Base-by-base conservation (phyloP, 2,888 invertebrate genomes). In the Dicyrtomina minuta region DNA sequence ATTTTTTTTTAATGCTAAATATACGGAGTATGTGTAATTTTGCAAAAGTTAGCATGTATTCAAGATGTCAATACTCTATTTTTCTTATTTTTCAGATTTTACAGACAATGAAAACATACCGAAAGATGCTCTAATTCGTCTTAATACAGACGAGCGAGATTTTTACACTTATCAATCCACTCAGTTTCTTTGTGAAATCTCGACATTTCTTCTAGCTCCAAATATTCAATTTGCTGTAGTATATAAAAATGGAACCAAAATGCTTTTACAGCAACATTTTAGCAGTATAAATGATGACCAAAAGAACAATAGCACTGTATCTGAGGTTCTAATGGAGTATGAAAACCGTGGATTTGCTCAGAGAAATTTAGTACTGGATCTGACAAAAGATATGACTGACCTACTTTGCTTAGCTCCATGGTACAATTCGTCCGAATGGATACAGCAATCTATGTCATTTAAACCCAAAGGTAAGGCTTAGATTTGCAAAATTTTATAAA, bases 271-370 rank as follows among this genome's bases (percentile, higher is more conserved):
- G 20, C 20, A 53, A 53, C 6, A 6, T 49, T n/a, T n/a, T n/a
- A n/a, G n/a, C n/a, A n/a, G n/a, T n/a, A 33, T 33, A 5, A 33
- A 33, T 33, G n/a, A n/a, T n/a, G n/a, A n/a, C n/a, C n/a, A n/a
- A n/a, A 8, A 3, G 33, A 33, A 3, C 33, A 33, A 33, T 5
- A 33, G 4, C 3, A 8, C 3, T 33, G 33, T 33, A 33, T 33
- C 33, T 3, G 3, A 3, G 4, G 33, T 33, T 8, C 33, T 53
- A 3, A 22, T 53, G 6, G 51, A 53, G 22, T 53, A 20, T 12
- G 51, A 53, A 53, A 22, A 20, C 22, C 51, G 8, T 53, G 51
- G 51, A 12, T 53, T 53, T 22, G n/a, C 51, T n/a, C 51, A 22
- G 20, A 53, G 20, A 12, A 20, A 20, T 5, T 12, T 20, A 20